Percentiles rank a stretch among this genome's conserved stretches.
These are phyloP conservation scores for Zygogramma bicolorata DNA, from an alignment of 2,888 invertebrate genomes.

Conservation along the genomic window DNA sequence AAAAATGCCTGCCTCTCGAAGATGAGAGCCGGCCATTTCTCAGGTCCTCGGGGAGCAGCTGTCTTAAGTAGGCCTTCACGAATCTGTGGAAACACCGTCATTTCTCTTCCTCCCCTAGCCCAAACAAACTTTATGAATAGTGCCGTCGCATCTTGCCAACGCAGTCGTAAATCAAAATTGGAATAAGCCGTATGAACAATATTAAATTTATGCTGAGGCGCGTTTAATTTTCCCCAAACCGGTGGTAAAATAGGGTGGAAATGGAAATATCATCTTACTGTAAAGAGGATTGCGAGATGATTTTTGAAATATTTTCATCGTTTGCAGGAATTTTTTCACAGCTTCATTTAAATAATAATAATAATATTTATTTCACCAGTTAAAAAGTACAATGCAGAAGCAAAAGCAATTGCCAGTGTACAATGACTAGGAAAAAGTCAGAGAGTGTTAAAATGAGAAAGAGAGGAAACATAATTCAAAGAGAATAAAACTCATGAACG, in stretches of 20 bases:
- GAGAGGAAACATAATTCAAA: too few relatives aligned
- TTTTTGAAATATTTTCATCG: too few relatives aligned
- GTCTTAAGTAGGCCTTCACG: constrained; percentile 6
- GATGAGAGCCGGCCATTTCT: background rate
- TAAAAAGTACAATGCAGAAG: too few relatives aligned
- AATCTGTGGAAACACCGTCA: background rate
- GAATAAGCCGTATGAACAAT: constrained; percentile 14
- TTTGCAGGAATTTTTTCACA: too few relatives aligned
- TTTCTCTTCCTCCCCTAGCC: constrained; percentile 16
- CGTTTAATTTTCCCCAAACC: background rate
- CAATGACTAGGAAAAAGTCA: too few relatives aligned
- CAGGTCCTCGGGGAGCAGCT: background rate
- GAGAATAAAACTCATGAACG: too few relatives aligned
- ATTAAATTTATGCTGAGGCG: background rate
- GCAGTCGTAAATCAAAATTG: constrained; percentile 32
- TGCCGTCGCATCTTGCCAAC: constrained; percentile 1
- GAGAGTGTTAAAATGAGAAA: too few relatives aligned
- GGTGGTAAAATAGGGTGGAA: background rate
- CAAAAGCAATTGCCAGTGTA: too few relatives aligned
- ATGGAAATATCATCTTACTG: too few relatives aligned
- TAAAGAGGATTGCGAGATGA: too few relatives aligned
- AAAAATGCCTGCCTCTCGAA: background rate
- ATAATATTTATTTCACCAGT: too few relatives aligned
- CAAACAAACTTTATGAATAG: constrained; percentile 34
- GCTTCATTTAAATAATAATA: too few relatives aligned